These are phyloP conservation scores for Nemopilema nomurai DNA, from an alignment of 30 jellyfish, hydroid and myxozoan species.

Conservation along the genomic window DNA sequence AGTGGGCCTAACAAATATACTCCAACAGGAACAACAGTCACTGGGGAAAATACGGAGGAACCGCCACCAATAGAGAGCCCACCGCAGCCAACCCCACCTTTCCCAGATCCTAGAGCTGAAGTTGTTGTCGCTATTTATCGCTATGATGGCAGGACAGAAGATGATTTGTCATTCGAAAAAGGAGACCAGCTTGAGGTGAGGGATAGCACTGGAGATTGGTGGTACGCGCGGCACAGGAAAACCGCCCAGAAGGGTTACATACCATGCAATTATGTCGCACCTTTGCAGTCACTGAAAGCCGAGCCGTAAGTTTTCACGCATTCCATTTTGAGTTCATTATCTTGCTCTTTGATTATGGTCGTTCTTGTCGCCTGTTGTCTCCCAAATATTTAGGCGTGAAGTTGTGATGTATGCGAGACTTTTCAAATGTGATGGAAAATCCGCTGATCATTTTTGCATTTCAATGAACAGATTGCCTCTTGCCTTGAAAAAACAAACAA, in stretches of 20 bases:
- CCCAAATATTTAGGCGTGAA: too few relatives aligned
- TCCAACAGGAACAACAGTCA: background rate
- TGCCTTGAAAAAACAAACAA: too few relatives aligned
- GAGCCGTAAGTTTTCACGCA: constrained; percentile 99
- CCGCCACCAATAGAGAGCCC: constrained; percentile 63
- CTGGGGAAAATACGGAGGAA: background rate
- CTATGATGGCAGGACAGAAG: constrained; percentile 90
- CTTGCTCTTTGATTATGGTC: too few relatives aligned
- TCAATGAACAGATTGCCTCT: too few relatives aligned
- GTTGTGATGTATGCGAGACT: too few relatives aligned
- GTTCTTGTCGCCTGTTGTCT: too few relatives aligned
- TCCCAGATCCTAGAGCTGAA: constrained; percentile 88
- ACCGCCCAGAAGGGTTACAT: constrained; percentile 89
- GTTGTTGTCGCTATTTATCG: constrained; percentile 88
- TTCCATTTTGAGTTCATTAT: too few relatives aligned
- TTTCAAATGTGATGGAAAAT: too few relatives aligned
- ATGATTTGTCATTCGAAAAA: constrained; percentile 79
- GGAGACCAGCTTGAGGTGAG: constrained; percentile 88
- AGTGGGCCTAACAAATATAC: background rate
- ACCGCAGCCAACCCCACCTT: constrained; percentile 96
- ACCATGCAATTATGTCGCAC: constrained; percentile 93
- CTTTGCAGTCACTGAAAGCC: constrained; percentile 83
- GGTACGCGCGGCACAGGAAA: constrained; percentile 87
- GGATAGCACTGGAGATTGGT: constrained; percentile 90
- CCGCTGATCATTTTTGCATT: too few relatives aligned